Evolutionary conservation across 2,797 vertebrate genomes (phyloP).

Genomic region (Trachurus trachurus): DNA sequence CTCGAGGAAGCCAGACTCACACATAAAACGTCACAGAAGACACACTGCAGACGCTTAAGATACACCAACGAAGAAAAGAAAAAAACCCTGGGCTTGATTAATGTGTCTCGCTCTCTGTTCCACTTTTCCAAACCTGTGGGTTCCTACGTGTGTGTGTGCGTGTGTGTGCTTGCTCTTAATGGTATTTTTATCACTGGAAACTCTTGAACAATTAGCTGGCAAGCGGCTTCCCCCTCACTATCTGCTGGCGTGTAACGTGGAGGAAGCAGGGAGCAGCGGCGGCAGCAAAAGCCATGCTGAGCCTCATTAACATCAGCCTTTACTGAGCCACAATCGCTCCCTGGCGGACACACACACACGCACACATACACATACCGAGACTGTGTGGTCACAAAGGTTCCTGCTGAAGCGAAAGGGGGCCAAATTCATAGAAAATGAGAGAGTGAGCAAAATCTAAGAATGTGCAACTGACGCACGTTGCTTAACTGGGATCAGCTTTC

Average conservation of each 20-base stretch:
- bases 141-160: not conserved
- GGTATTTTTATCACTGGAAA: slow-evolving; percentile 72
- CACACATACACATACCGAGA: not conserved
- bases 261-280: slow-evolving; percentile 48
- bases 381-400: not conserved
- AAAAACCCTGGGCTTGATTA: not conserved
- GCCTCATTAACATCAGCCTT: slow-evolving; percentile 66
- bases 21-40: not conserved
- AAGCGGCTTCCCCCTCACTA: slow-evolving; percentile 58
- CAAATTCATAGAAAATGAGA: not conserved
- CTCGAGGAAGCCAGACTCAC: not conserved
- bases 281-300: slow-evolving; percentile 46
- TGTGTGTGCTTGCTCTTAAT: slow-evolving; percentile 20
- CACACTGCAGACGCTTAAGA: not conserved
- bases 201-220: slow-evolving; percentile 64
- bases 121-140: not conserved
- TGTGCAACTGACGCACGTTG: not conserved
- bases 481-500: not conserved
- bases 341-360: not conserved
- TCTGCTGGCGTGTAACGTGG: slow-evolving; percentile 69
- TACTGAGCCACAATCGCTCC: slow-evolving; percentile 35
- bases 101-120: not conserved
- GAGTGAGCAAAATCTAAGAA: not conserved
- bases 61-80: not conserved
- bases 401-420: not conserved